Conservation (phyloP, 30 jellyfish, hydroid and myxozoan genomes). For the Hydractinia echinata region DNA sequence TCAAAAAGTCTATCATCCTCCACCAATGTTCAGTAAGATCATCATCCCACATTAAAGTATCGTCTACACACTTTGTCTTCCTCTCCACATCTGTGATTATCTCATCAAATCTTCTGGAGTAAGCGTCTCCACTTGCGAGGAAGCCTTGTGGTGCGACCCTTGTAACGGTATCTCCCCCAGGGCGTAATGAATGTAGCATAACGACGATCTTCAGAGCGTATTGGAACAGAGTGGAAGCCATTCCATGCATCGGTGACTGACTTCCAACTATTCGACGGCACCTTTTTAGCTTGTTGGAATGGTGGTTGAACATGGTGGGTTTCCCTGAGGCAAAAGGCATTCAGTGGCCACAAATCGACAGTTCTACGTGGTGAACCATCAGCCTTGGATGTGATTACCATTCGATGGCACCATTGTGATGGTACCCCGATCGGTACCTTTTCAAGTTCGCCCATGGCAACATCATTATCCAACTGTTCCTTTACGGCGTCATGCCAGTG, state of each 20-base stretch:
- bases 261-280: neutral
- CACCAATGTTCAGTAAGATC: neutral
- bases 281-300: neutral
- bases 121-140: neutral
- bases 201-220: neutral
- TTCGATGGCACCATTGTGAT: neutral
- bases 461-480: neutral
- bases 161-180: neutral
- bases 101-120: neutral
- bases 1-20: neutral
- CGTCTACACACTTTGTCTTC: neutral
- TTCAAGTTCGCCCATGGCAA: neutral
- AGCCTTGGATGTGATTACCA: neutral
- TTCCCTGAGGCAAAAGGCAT: neutral
- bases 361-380: neutral
- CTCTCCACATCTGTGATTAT: constrained; percentile 1
- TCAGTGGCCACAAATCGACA: neutral
- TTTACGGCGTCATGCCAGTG: neutral
- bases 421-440: neutral
- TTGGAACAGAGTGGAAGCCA: neutral
- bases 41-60: constrained; percentile 9
- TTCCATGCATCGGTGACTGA: constrained; percentile 12
- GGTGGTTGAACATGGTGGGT: constrained; percentile 11
- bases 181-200: neutral
- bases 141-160: neutral